phyloP scores from a whole-genome alignment of 2,888 invertebrate genomes.

The Agonopterix subpropinquella region DNA sequence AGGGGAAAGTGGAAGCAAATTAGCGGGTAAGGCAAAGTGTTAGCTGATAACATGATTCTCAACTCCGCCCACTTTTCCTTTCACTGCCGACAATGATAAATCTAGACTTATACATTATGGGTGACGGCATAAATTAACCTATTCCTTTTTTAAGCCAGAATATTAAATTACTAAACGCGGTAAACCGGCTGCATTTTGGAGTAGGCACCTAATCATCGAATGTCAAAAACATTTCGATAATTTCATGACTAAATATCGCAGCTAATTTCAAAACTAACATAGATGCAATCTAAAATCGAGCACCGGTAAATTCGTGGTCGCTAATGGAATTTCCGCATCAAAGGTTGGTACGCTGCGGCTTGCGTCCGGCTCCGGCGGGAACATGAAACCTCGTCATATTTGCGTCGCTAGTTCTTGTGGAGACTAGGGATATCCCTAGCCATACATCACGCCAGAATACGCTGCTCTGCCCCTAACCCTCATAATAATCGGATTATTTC shows the following conservation, averaged over 20 bases:
- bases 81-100: conserved; percentile 11
- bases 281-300: conserved; percentile 33
- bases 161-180: not conserved
- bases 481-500: conserved; percentile 60
- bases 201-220: not conserved
- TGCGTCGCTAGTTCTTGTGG: not conserved
- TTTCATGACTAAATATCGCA: conserved; percentile 6
- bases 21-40: conserved; percentile 14
- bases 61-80: conserved; percentile 24
- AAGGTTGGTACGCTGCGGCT: conserved; percentile 24
- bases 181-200: not conserved
- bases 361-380: conserved; percentile 25
- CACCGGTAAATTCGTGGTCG: conserved; percentile 46
- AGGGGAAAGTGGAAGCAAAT: conserved; percentile 8
- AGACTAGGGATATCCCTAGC: not conserved
- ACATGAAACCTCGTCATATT: conserved; percentile 8
- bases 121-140: no score
- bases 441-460: not conserved
- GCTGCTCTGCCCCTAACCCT: conserved; percentile 23
- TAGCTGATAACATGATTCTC: conserved; percentile 26
- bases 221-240: not conserved
- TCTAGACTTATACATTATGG: no score
- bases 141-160: conserved; percentile 3
- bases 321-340: conserved; percentile 65
- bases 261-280: conserved; percentile 34